Evolutionary conservation across 2,797 vertebrate species (phyloP), one percentile per base, ranked within the genome.

Genomic region (Babyrousa celebensis): DNA sequence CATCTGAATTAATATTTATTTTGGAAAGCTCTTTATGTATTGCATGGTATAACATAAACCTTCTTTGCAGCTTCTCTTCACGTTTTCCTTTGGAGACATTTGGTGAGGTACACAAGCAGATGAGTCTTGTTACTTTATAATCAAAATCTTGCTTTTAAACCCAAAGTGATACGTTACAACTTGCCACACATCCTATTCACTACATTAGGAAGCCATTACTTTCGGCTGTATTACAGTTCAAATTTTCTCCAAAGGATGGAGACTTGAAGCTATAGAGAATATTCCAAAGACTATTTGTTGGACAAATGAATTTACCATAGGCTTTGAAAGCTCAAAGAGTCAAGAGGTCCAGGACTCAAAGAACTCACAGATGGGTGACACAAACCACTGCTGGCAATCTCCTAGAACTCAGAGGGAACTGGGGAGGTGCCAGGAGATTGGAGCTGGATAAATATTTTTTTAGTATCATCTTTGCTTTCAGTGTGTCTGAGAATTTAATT

Each of bases 261-360:
- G 80, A 87, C 40, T 75, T 91, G 48, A 25, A 89, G 84, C 40
- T 87, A 27, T 70, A 84, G 43, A 89, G 52, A 93, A 63, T 74
- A 80, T 74, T 93, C 79, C 89, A 68, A 96, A 93, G 91, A 82
- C 52, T 70, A 27, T 93, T 93, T 94, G 56, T 90, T 94, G 87
- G 93, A 85, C 85, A 94, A 96, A 89, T 72, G 85, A 84, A 91
- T 96, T 92, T 96, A 89, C 85, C 36, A 17, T 67, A 84, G 88
- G n/a, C 88, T 96, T 95, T 82, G 80, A 96, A 97, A 97, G 65
- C 85, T 54, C 43, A 58, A 92, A 86, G 88, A 92, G 14, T 62
- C 54, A 77, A 94, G 58, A 52, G 77, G 63, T 56, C 67, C 75
- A 79, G 74, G 86, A 95, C 68, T 88, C 82, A 91, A 71, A 94